A percentile compares a stretch with the other conserved stretches of the same genome.
These are phyloP conservation scores for Oedothorax gibbosus DNA, from an alignment of 1,140 invertebrate genomes.

Conservation along the genomic window DNA sequence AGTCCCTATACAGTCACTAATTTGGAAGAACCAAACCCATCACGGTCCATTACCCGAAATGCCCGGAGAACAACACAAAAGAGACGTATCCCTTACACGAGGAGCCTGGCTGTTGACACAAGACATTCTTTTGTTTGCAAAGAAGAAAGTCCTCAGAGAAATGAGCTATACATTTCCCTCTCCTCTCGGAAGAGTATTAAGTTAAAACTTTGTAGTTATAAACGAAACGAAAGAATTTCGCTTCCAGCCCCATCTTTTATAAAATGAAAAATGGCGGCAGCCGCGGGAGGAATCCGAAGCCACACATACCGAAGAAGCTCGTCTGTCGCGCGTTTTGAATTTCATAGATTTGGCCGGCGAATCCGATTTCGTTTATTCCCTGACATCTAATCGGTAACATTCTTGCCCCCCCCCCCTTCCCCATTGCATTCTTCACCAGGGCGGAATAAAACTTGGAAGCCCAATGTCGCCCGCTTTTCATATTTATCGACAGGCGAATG, in stretches of 20 bases:
- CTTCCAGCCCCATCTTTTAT: background rate
- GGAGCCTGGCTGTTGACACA: too few species aligned
- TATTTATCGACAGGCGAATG: slow-evolving; percentile 19
- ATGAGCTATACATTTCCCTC: too few species aligned
- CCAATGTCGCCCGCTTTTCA: slow-evolving; percentile 17
- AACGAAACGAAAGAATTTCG: background rate
- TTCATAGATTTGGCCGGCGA: slow-evolving; percentile 27
- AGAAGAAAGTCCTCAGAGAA: too few species aligned
- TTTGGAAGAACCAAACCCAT: too few species aligned
- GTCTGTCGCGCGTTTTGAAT: slow-evolving; percentile 24
- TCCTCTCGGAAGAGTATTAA: background rate
- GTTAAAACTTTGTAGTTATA: background rate
- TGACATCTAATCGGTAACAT: slow-evolving; percentile 42
- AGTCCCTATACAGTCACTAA: too few species aligned
- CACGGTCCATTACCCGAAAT: too few species aligned
- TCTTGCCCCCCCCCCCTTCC: background rate
- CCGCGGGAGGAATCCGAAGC: slow-evolving; percentile 3
- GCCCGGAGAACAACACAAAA: too few species aligned
- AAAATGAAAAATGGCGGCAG: slow-evolving; percentile 9
- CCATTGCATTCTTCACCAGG: slow-evolving; percentile 5
- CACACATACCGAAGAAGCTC: slow-evolving; percentile 20
- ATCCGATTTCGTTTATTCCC: slow-evolving; percentile 25
- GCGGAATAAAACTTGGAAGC: slow-evolving; percentile 27
- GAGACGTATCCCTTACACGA: too few species aligned
- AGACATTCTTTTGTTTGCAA: too few species aligned